These are phyloP conservation scores for Mirza zaza DNA, from an alignment of 2,113 vertebrate species.

Conservation along the genomic window DNA sequence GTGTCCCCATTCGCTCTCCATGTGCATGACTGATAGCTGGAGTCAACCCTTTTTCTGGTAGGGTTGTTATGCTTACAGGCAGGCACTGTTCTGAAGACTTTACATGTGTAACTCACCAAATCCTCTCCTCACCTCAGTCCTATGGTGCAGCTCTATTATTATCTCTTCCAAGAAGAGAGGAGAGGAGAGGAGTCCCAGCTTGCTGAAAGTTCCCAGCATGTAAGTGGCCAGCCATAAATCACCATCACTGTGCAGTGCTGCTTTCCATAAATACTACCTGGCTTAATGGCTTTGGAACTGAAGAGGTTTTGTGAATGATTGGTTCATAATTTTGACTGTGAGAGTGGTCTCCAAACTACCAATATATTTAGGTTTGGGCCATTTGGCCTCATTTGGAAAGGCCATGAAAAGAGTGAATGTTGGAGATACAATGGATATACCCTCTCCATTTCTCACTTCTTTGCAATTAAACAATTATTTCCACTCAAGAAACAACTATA, in stretches of 20 bases:
- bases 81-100: background rate
- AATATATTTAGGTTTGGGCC: background rate
- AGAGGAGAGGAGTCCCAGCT: background rate
- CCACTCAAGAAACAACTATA: background rate
- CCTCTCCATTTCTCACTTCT: background rate
- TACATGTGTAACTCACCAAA: background rate
- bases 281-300: background rate
- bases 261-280: background rate
- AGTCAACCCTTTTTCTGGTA: background rate
- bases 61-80: background rate
- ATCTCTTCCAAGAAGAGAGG: background rate
- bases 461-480: background rate
- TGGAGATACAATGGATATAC: background rate
- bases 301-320: background rate
- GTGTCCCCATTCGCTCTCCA: background rate
- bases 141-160: background rate
- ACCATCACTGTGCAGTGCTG: background rate
- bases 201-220: background rate
- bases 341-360: background rate
- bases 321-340: background rate
- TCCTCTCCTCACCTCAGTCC: background rate
- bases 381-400: constrained; percentile 8
- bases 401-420: background rate
- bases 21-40: background rate
- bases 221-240: background rate